Base-by-base conservation (phyloP, 2,888 invertebrate genomes). In the Camponotus fellah region DNA sequence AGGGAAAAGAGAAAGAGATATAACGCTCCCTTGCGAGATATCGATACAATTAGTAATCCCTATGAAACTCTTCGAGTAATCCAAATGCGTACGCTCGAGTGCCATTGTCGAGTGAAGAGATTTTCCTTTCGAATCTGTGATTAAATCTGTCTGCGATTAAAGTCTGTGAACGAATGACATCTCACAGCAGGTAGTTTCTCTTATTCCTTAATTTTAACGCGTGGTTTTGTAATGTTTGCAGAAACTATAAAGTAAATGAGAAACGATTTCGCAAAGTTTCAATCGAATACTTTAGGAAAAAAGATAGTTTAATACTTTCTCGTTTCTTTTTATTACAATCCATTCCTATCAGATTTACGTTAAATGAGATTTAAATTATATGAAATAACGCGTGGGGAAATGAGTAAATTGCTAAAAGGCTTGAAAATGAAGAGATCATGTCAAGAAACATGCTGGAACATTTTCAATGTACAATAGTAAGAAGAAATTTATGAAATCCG, bases 201-300 rank as follows among this genome's bases (percentile, higher is more conserved):
- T 69, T 60, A 58, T 72, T 58, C 21, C 37, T 17, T 21, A 60
- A 40, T 12, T 21, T 17, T 40, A 40, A 72, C 58, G 40, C 72
- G 40, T 37, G 26, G 17, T 0, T 43, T 65, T 14, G 75, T 34
- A 34, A 46, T 10, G 37, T 21, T 56, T 34, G 10, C 60, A 21
- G 60, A 60, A 40, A 40, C 12, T 17, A 40, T 72, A 72, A n/a
- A 53, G 40, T 62, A 72, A 72, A 62, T 72, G 62, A 72, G 72
- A 60, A 72, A 72, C 46, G 65, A 65, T 75, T 65, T 34, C 34
- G 6, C 21, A 10, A 72, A 72, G 72, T 72, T 72, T 72, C 72
- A 72, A 72, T 60, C 71, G 53, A 53, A 21, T 60, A 58, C 58
- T 72, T 58, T 6, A 40, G 26, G 40, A 72, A 58, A 60, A 26